Percentiles rank a stretch among this genome's conserved stretches.
phyloP scores from a whole-genome alignment of 2,797 vertebrate species.

The Coendou prehensilis region DNA sequence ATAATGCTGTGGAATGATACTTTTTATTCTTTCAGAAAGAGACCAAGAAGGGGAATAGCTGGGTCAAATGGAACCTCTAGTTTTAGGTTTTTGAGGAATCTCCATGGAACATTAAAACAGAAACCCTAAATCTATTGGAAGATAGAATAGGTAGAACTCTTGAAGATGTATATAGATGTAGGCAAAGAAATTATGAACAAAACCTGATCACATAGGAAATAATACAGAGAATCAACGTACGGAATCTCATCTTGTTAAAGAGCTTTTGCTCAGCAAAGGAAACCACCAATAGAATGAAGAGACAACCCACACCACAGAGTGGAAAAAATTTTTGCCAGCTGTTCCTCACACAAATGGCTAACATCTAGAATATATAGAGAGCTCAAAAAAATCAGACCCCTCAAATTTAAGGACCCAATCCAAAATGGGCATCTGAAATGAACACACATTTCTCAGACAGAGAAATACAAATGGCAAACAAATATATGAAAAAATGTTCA shows the following conservation, averaged over 20 bases:
- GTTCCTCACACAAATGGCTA: neutral
- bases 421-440: neutral
- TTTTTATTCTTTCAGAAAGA: neutral
- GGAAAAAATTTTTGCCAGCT: neutral
- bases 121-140: neutral
- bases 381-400: neutral
- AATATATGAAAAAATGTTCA: neutral
- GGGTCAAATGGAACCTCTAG: neutral
- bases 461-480: neutral
- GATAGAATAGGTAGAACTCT: neutral
- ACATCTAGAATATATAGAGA: neutral
- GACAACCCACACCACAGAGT: neutral
- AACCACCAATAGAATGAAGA: neutral
- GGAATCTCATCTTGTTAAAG: neutral
- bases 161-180: neutral
- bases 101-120: neutral
- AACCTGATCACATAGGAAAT: neutral
- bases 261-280: neutral
- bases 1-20: neutral
- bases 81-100: neutral
- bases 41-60: neutral
- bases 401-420: neutral
- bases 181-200: neutral
- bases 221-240: neutral
- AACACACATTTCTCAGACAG: neutral